A percentile compares a stretch with the other conserved stretches of the same genome.
These are phyloP conservation scores for Lepidurus couesii DNA, from an alignment of 1,140 invertebrate genomes.

Conservation along the genomic window DNA sequence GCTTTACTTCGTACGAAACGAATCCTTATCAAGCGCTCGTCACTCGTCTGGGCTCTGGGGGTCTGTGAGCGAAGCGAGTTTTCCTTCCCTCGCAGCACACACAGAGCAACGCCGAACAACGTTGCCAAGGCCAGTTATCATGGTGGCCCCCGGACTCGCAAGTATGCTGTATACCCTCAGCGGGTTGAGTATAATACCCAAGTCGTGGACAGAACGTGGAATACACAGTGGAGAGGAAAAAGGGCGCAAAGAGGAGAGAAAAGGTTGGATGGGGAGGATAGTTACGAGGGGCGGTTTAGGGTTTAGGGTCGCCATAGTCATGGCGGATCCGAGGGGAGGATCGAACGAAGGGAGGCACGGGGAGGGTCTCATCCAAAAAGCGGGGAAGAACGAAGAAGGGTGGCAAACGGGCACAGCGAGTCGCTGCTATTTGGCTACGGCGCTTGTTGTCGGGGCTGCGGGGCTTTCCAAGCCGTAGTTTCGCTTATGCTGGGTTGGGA, in stretches of 20 bases:
- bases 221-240: background rate
- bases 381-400: background rate
- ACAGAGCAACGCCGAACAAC: background rate
- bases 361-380: background rate
- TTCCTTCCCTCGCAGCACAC: background rate
- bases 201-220: background rate
- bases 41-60: constrained; percentile 13
- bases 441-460: constrained; percentile 20
- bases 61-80: constrained; percentile 1
- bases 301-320: background rate
- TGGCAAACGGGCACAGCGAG: constrained; percentile 4
- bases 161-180: constrained; percentile 4
- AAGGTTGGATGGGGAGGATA: background rate
- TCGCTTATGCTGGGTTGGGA: constrained; percentile 20
- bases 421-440: constrained; percentile 18
- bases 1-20: background rate
- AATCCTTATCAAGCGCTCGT: constrained; percentile 21
- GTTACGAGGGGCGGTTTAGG: constrained; percentile 4
- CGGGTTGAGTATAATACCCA: constrained; percentile 8
- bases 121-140: constrained; percentile 21
- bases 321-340: background rate
- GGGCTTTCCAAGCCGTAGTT: constrained; percentile 11
- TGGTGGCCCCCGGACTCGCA: constrained; percentile 9
- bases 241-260: background rate
- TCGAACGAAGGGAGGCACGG: background rate